Conservation (phyloP, 1,140 invertebrate genomes). For the Trialeurodes vaporariorum region DNA sequence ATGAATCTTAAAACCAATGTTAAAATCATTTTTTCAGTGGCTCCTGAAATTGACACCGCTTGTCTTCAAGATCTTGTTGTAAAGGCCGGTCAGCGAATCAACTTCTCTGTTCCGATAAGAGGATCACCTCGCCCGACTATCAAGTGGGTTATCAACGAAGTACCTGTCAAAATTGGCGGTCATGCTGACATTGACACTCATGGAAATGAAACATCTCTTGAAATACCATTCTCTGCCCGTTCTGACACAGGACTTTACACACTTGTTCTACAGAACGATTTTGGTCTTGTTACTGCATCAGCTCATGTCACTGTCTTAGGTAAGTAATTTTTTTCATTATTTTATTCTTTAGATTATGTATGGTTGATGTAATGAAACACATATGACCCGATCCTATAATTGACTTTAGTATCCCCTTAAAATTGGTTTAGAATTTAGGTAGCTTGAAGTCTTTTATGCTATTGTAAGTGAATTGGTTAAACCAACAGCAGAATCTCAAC, state of each 20-base stretch:
- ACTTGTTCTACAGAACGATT: slow-evolving; percentile 70
- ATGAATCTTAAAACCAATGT: too few relatives aligned
- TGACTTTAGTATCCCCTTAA: too few relatives aligned
- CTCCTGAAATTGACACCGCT: slow-evolving; percentile 73
- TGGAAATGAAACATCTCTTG: slow-evolving; percentile 65
- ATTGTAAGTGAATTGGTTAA: too few relatives aligned
- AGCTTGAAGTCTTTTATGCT: too few relatives aligned
- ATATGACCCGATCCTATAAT: too few relatives aligned
- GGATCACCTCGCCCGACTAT: slow-evolving; percentile 65
- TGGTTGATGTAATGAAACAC: too few relatives aligned
- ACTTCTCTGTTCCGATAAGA: slow-evolving; percentile 78
- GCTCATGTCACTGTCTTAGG: slow-evolving; percentile 77
- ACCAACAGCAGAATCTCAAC: too few relatives aligned
- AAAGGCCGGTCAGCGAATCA: slow-evolving; percentile 78
- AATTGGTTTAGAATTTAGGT: too few relatives aligned
- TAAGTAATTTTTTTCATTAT: slow-evolving; percentile 25
- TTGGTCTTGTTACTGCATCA: slow-evolving; percentile 64
- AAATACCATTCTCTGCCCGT: slow-evolving; percentile 73
- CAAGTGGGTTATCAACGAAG: slow-evolving; percentile 85
- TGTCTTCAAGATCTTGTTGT: slow-evolving; percentile 77
- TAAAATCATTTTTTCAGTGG: slow-evolving; percentile 46
- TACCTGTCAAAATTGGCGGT: slow-evolving; percentile 46
- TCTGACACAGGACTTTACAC: slow-evolving; percentile 74
- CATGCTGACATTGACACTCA: slow-evolving; percentile 58
- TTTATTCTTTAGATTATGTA: too few relatives aligned